Percentiles rank a stretch among this genome's conserved stretches.
Conservation (phyloP, 2,113 vertebrate genomes). For the Nycticorax nycticorax region DNA sequence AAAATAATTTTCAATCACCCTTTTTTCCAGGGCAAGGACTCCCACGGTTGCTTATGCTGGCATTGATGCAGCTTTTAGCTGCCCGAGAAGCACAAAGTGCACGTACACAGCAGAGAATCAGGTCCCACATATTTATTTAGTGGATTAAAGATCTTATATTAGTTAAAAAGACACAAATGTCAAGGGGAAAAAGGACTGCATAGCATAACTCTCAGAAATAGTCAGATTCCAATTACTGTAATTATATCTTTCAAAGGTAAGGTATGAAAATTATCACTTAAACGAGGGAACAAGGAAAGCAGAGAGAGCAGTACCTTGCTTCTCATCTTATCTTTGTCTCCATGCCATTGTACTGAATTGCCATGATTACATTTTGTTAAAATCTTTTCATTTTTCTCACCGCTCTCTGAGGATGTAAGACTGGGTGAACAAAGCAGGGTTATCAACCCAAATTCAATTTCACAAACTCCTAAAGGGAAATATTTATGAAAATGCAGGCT, state of each 20-base stretch:
- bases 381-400: conserved; percentile 52
- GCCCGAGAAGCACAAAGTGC: not conserved
- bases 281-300: conserved; percentile 38
- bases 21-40: not conserved
- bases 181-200: conserved; percentile 7
- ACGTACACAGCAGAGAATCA: not conserved
- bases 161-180: conserved; percentile 61
- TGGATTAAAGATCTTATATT: conserved; percentile 51
- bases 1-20: not conserved
- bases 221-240: conserved; percentile 70
- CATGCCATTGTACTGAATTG: conserved; percentile 48
- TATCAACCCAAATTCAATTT: conserved; percentile 56
- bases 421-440: conserved; percentile 55
- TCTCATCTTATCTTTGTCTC: conserved; percentile 69
- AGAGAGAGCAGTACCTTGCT: conserved; percentile 40
- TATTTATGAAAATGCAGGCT: conserved; percentile 42
- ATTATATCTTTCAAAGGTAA: conserved; percentile 73
- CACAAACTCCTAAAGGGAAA: conserved; percentile 38
- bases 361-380: conserved; percentile 58
- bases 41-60: not conserved
- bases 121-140: not conserved
- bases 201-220: conserved; percentile 54
- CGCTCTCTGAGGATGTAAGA: not conserved
- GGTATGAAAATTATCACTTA: conserved; percentile 57
- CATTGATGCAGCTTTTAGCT: not conserved